These are phyloP conservation scores for Eristalis pertinax DNA, from an alignment of 2,888 invertebrate genomes.

Conservation along the genomic window DNA sequence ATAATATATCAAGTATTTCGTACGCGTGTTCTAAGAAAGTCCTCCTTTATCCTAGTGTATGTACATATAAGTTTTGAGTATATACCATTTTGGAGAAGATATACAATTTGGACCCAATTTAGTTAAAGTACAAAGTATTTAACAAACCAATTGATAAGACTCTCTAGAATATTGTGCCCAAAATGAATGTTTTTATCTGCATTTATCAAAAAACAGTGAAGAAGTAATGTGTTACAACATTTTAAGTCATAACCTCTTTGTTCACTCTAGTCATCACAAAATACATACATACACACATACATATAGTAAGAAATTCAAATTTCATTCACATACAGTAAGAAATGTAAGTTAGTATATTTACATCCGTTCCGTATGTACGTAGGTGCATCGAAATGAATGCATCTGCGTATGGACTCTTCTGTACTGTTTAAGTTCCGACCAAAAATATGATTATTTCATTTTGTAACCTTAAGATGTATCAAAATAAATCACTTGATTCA, in stretches of 20 bases:
- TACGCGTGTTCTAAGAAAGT: conserved; percentile 41
- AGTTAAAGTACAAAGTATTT: conserved; percentile 55
- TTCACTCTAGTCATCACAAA: conserved; percentile 65
- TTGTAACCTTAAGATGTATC: conserved; percentile 34
- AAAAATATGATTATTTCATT: conserved; percentile 36
- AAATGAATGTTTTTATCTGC: conserved; percentile 45
- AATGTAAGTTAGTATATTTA: conserved; percentile 12
- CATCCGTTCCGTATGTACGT: conserved; percentile 11
- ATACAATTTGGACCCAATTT: conserved; percentile 33
- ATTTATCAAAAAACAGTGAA: conserved; percentile 47
- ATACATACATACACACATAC: conserved; percentile 1
- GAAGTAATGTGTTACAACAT: conserved; percentile 40
- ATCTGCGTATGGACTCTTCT: background rate
- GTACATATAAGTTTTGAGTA: conserved; percentile 28
- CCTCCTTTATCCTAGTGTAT: conserved; percentile 53
- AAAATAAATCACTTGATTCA: conserved; percentile 63
- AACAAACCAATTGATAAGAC: conserved; percentile 21
- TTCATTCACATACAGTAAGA: conserved; percentile 3
- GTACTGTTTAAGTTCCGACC: conserved; percentile 31
- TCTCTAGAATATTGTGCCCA: conserved; percentile 59
- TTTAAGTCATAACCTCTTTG: conserved; percentile 44
- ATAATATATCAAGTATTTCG: conserved; percentile 22
- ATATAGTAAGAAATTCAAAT: too few species aligned
- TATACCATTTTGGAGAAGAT: conserved; percentile 31
- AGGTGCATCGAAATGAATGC: background rate